phyloP scores from a whole-genome alignment of 1,140 invertebrate genomes.

The Platyura marginata region DNA sequence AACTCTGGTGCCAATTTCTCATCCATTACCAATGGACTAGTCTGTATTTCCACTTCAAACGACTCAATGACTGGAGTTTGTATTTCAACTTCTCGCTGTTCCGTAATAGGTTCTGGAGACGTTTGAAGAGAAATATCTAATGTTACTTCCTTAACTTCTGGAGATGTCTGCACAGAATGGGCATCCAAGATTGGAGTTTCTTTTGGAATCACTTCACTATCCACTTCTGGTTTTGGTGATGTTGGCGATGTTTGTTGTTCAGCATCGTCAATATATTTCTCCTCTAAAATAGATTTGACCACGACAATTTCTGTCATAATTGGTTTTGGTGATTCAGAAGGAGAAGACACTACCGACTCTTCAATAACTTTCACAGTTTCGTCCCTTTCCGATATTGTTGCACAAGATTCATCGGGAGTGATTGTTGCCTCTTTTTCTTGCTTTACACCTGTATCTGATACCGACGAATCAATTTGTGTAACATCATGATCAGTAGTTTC shows the following conservation, averaged over 20 bases:
- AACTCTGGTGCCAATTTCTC: not conserved
- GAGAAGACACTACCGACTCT: slow-evolving; percentile 27
- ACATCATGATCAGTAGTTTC: slow-evolving; percentile 7
- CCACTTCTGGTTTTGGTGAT: not conserved
- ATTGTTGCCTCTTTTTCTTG: slow-evolving; percentile 9
- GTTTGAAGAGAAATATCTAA: slow-evolving; percentile 26
- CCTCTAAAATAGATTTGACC: slow-evolving; percentile 36
- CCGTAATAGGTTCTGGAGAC: slow-evolving; percentile 10
- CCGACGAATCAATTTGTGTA: slow-evolving; percentile 6
- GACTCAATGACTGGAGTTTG: slow-evolving; percentile 17
- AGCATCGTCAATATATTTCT: slow-evolving; percentile 27
- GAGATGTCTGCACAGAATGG: slow-evolving; percentile 38
- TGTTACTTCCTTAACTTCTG: slow-evolving; percentile 26
- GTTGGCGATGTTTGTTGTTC: slow-evolving; percentile 27
- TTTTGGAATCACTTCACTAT: not conserved
- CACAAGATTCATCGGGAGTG: slow-evolving; percentile 30
- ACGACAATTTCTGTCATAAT: slow-evolving; percentile 30
- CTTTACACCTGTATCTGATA: not conserved
- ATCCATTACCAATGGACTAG: slow-evolving; percentile 8
- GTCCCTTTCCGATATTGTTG: slow-evolving; percentile 32
- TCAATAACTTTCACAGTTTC: slow-evolving; percentile 41
- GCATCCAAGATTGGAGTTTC: slow-evolving; percentile 18
- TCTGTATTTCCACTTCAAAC: slow-evolving; percentile 19
- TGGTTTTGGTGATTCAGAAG: slow-evolving; percentile 14
- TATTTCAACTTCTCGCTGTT: slow-evolving; percentile 14